These are phyloP conservation scores for Aphis gossypii DNA, from an alignment of 1,140 invertebrate genomes.

Conservation along the genomic window DNA sequence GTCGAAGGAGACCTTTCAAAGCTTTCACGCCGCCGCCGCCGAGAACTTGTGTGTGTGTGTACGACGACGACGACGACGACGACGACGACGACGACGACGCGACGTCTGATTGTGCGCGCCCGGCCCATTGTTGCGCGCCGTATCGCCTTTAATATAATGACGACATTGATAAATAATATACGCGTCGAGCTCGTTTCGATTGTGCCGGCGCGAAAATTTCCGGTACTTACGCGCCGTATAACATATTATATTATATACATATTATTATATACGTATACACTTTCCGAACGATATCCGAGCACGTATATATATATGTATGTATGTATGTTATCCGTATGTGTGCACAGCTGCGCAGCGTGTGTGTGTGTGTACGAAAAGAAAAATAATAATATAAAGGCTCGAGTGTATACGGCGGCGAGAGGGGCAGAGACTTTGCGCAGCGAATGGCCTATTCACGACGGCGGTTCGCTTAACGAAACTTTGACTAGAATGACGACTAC, in stretches of 20 bases:
- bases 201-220: slow-evolving; percentile 39
- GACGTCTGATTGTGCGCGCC: slow-evolving; percentile 25
- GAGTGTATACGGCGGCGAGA: too few species aligned
- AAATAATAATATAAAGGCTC: neutral
- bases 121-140: neutral
- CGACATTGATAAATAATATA: slow-evolving; percentile 51
- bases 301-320: too few species aligned
- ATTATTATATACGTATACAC: neutral
- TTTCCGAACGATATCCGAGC: neutral
- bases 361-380: neutral
- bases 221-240: neutral
- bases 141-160: slow-evolving; percentile 25
- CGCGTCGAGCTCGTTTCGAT: neutral
- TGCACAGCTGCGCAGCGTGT: neutral
- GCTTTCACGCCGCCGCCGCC: slow-evolving; percentile 2
- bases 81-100: neutral
- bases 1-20: neutral
- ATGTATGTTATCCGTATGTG: neutral
- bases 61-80: neutral
- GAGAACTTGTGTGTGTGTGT: neutral
- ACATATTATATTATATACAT: neutral
- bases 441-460: too few species aligned
- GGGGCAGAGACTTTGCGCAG: too few species aligned
- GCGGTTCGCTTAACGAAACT: too few species aligned
- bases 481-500: too few species aligned